Evolutionary conservation across 2,888 invertebrate species (phyloP), one percentile per base, ranked within the genome.

Genomic region (Monochamus alternatus): DNA sequence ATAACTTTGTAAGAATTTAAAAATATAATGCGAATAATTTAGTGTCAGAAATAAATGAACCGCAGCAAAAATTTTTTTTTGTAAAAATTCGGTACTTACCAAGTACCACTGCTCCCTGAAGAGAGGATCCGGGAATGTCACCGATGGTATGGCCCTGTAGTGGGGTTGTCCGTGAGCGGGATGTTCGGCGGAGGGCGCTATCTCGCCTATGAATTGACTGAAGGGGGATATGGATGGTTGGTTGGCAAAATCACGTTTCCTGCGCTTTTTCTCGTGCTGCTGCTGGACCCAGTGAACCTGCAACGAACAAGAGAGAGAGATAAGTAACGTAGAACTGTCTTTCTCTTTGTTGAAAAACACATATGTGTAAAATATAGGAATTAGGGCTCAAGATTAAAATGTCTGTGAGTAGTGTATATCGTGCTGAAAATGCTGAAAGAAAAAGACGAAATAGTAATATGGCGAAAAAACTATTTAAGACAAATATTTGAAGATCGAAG

Each of bases 81-180:
- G 5, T 14, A n/a, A 2, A 43, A 14, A 66, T 47, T 22, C 30
- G 8, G 22, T 31, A 94, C 98, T 94, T 90, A 98, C 98, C 95
- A 98, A 90, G 88, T 99, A 99, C 98, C 98, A 98, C 91, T 98
- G 97, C 89, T 98, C 96, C 87, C 95, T 95, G 92, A 95, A 98
- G 83, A 97, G 92, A 12, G 97, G 97, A 90, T 98, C 98, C 12
- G 96, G 94, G 89, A 97, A 97, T 82, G 93, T 90, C 86, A 76
- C 72, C 9, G 82, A 76, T 2, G 84, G 77, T 32, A 77, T 90
- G 86, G 81, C 86, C 60, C 88, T 80, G 89, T 90, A 81, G 88
- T 88, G 84, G 87, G 92, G 75, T 88, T 87, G 75, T 87, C 90
- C 81, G 87, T 83, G 88, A 2, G 75, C 55, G 22, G 74, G 76